These are phyloP conservation scores for Tympanuchus pallidicinctus DNA, from an alignment of 2,113 vertebrate species.

Conservation along the genomic window DNA sequence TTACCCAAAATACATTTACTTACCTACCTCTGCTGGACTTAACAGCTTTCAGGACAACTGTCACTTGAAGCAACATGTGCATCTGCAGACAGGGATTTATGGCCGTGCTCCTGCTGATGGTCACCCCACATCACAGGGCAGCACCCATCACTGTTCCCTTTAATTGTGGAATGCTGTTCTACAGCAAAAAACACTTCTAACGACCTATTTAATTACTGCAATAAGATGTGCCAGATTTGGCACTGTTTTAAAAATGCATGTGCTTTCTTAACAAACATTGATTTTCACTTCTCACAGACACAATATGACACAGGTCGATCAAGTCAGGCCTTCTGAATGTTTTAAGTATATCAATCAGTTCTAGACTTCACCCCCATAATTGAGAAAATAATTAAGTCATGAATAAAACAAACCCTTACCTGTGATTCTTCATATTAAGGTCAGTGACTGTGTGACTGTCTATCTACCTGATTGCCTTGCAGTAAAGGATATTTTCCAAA, in stretches of 20 bases:
- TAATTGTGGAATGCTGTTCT: background rate
- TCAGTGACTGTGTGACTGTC: background rate
- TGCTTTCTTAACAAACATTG: background rate
- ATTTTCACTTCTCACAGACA: background rate
- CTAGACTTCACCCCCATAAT: background rate
- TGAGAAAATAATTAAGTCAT: background rate
- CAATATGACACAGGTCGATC: background rate
- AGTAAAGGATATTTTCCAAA: background rate
- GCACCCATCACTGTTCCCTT: background rate
- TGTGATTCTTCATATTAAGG: background rate
- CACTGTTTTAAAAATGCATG: background rate
- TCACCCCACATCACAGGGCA: accelerated
- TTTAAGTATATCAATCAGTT: background rate
- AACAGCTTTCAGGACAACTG: background rate
- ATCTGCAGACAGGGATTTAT: background rate
- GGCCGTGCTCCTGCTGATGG: too few species aligned
- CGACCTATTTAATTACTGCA: background rate
- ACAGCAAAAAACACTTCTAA: background rate
- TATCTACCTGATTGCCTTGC: background rate
- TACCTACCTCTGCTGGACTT: background rate
- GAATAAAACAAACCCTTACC: too few species aligned
- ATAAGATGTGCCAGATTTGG: background rate
- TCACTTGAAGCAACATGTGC: background rate
- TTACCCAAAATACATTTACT: background rate
- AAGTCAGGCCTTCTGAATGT: background rate